Conservation (phyloP, 2,797 vertebrate genomes). For the Ctenopoma multispine region DNA sequence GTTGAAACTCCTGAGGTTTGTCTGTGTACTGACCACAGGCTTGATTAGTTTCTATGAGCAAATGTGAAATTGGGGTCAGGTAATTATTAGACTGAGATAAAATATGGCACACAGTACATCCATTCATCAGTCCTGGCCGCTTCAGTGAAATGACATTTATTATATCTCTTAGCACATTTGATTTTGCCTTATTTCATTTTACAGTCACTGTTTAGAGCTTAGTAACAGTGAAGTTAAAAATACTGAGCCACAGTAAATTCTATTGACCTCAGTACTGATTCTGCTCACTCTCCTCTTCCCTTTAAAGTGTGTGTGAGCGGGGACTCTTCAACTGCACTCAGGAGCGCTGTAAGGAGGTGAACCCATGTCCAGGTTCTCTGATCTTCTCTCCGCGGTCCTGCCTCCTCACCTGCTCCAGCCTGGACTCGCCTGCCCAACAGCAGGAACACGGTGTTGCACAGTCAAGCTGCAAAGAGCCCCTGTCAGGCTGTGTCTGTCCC, state of each 20-base stretch:
- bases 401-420: constrained; percentile 87
- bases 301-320: constrained; percentile 82
- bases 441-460: constrained; percentile 42
- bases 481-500: constrained; percentile 90
- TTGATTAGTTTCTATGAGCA: constrained; percentile 1
- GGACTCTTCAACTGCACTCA: constrained; percentile 86
- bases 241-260: background rate
- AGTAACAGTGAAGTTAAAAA: background rate
- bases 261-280: background rate
- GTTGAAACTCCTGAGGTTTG: constrained; percentile 1
- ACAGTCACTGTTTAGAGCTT: constrained; percentile 9
- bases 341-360: constrained; percentile 75
- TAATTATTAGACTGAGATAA: constrained; percentile 21
- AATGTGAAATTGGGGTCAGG: background rate
- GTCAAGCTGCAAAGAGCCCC: constrained; percentile 77
- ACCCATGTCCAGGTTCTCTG: constrained; percentile 85
- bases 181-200: constrained; percentile 3
- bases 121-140: background rate
- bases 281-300: background rate
- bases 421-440: constrained; percentile 74
- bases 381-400: constrained; percentile 87
- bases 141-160: background rate
- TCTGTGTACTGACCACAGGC: background rate
- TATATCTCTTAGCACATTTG: background rate
- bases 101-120: background rate